Percentiles rank a stretch among this genome's conserved stretches.
Evolutionary conservation across 1,140 invertebrate species (phyloP).

Genomic region (Neuroterus valhalla): DNA sequence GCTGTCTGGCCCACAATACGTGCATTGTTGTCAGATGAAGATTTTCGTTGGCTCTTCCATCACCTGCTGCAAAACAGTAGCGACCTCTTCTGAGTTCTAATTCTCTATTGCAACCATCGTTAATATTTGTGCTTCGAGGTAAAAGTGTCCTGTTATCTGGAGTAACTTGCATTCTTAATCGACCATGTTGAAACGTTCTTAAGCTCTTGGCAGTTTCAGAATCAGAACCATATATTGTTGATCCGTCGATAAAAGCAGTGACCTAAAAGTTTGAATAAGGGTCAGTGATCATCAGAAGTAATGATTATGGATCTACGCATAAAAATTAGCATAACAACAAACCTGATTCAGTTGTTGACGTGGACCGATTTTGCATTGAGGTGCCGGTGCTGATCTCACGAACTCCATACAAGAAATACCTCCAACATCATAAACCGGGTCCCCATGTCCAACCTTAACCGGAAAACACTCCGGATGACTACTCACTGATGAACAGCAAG

Average conservation of each 20-base stretch:
- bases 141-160: constrained; percentile 81
- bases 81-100: constrained; percentile 80
- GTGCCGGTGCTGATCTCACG: constrained; percentile 88
- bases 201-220: constrained; percentile 75
- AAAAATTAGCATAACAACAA: neutral
- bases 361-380: constrained; percentile 88
- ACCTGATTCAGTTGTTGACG: constrained; percentile 94
- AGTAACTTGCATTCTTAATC: constrained; percentile 79
- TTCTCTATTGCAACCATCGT: constrained; percentile 85
- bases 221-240: constrained; percentile 86
- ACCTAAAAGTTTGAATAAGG: constrained; percentile 53
- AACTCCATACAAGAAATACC: constrained; percentile 89
- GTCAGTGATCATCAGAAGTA: neutral
- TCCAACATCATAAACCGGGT: constrained; percentile 81
- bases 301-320: neutral
- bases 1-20: constrained; percentile 86
- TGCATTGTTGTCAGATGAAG: constrained; percentile 89
- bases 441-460: constrained; percentile 79
- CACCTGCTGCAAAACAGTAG: constrained; percentile 88
- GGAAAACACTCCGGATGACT: constrained; percentile 89
- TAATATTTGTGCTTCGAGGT: constrained; percentile 81
- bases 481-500: constrained; percentile 75
- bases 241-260: constrained; percentile 93
- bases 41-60: constrained; percentile 87
- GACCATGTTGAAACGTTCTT: constrained; percentile 77